Evolutionary conservation across 2,888 invertebrate genomes (phyloP), one percentile per base, ranked within the genome.

Genomic region (Drosophila gaucha): DNA sequence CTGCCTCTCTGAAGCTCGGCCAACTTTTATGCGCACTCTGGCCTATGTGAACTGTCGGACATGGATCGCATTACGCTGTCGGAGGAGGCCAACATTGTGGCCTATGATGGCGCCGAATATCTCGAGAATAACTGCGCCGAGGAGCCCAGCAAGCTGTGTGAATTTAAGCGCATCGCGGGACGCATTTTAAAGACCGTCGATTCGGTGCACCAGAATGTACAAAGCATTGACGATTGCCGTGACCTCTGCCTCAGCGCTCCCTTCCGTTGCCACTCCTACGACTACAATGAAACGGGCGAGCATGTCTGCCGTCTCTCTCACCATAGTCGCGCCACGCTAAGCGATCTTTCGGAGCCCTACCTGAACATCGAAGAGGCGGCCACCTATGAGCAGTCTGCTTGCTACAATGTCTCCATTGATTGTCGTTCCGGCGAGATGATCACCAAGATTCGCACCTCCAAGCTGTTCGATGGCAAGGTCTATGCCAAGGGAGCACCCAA

Each of bases 401-500:
- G 97, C 91, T 98, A 97, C 94, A 97, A 98, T 92, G 97, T 97
- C 51, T 96, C 96, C 83, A 97, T 98, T 89, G 97, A 97, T 91
- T 98, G 97, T 90, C 95, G 97, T 55, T 94, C 96, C 50, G 96
- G 97, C 51, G 97, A 97, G 91, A 98, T 98, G 97, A 95, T 97
- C 52, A 97, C 97, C 47, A 95, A 95, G 78, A 97, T 98, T 90
- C 96, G 96, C 91, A 97, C 97, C 54, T 97, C 96, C 82, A 97
- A 96, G 91, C 93, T 97, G 58, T 98, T 98, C 93, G 96, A 96
- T 90, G 97, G 97, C 71, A 98, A 97, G 92, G 96, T 98, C 78
- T 98, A 98, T 92, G 97, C 97, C 58, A 97, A 97, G 91, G 97
- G 97, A 72, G 96, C 97, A 75, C 97, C 97, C 52, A 97, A 97